Conservation (phyloP, 2,797 vertebrate genomes). For the Acanthurus tractus region DNA sequence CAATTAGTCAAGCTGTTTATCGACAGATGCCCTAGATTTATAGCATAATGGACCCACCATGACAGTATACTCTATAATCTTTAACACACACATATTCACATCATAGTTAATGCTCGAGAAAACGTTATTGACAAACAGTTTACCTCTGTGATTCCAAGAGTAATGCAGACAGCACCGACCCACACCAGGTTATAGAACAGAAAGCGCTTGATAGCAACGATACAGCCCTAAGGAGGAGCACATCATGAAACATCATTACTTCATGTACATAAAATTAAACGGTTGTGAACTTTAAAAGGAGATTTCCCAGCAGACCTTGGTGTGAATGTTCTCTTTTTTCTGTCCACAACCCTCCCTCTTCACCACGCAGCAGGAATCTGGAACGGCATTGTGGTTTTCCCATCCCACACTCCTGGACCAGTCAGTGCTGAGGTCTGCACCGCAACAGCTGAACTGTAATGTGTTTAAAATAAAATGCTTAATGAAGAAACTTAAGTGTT, state of each 20-base stretch:
- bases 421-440: constrained; percentile 43
- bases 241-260: background rate
- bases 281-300: background rate
- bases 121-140: background rate
- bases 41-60: background rate
- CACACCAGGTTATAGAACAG: constrained; percentile 58
- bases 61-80: background rate
- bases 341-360: constrained; percentile 54
- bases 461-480: background rate
- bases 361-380: constrained; percentile 64
- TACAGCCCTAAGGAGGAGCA: constrained; percentile 58
- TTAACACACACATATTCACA: background rate
- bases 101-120: background rate
- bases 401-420: constrained; percentile 59
- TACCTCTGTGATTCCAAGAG: constrained; percentile 61
- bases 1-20: too few relatives aligned
- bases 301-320: constrained; percentile 49
- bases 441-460: constrained; percentile 65
- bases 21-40: background rate
- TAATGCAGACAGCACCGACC: constrained; percentile 58
- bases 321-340: constrained; percentile 8
- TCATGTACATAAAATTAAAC: constrained; percentile 1
- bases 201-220: constrained; percentile 26
- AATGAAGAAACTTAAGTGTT: background rate
- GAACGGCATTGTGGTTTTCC: constrained; percentile 40